Base-by-base conservation (phyloP, 2,888 invertebrate species). In the Dryococelus australis region DNA sequence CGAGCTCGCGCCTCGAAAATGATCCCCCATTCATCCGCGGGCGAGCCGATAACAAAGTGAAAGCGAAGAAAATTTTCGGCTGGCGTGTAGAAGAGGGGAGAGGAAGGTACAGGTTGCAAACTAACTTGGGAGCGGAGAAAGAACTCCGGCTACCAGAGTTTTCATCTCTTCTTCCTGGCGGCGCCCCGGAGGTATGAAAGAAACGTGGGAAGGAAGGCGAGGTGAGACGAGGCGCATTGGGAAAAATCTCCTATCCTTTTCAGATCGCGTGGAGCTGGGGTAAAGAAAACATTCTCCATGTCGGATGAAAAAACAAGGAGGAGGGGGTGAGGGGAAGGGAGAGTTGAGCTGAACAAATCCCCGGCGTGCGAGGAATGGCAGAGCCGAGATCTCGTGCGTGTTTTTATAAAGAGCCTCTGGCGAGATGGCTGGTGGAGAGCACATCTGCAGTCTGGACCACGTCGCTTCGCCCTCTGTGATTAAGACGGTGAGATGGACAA, bases 41-140 rank as follows among this genome's bases (percentile, higher is more conserved):
- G 20, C 65, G 65, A 65, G n/a, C 65, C 65, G 65, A 65, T 65
- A 65, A 65, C 65, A 65, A 65, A 65, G 65, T 65, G 24, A 65
- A 65, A 16, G 65, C 24, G n/a, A 65, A n/a, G n/a, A 16, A 65
- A 65, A 16, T 65, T 65, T 65, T 65, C n/a, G 10, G 0, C n/a
- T 65, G 8, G 65, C 13, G 20, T 3, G 65, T 3, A 47, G 47
- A 16, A 10, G 47, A 16, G 47, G 12, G 8, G 12, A 2, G 47
- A 47, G 47, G 47, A 8, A 35, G 47, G 47, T 3, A 47, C 0
- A 47, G 47, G 47, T 47, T 47, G 47, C 16, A 65, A 65, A 65
- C 13, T 24, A 65, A 65, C 20, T 65, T n/a, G 20, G 65, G 24
- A 20, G 65, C 13, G 65, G 3, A 20, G 65, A 20, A 24, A 24